Conservation (phyloP, 2,888 invertebrate species). For the Tenthredo distinguenda region DNA sequence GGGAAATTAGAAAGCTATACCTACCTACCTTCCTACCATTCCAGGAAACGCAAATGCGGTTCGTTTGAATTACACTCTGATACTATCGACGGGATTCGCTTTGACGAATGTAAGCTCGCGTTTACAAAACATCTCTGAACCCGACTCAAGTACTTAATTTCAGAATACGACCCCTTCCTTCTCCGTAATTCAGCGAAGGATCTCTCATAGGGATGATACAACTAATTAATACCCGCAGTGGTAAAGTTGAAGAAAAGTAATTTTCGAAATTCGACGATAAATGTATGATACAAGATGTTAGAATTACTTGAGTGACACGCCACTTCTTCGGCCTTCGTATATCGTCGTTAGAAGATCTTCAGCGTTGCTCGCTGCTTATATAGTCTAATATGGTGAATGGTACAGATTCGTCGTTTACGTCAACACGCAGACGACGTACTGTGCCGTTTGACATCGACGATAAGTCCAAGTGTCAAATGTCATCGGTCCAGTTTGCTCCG, state of each 20-base stretch:
- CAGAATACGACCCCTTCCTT: neutral
- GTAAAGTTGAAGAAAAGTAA: neutral
- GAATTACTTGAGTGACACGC: neutral
- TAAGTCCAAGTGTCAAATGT: slow-evolving; percentile 50
- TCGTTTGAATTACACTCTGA: slow-evolving; percentile 20
- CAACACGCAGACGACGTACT: slow-evolving; percentile 35
- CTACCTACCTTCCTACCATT: neutral
- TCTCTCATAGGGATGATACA: neutral
- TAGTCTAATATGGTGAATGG: neutral
- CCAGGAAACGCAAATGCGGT: neutral
- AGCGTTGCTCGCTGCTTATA: neutral
- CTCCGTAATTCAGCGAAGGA: neutral
- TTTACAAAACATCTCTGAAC: neutral
- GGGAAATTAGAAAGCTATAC: slow-evolving; percentile 13
- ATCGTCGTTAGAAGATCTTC: neutral
- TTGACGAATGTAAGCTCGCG: neutral
- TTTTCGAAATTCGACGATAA: neutral
- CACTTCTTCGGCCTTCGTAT: neutral
- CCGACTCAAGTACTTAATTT: neutral
- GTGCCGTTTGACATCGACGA: slow-evolving; percentile 40
- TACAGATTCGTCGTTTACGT: slow-evolving; percentile 30
- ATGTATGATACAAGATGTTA: neutral
- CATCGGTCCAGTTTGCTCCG: slow-evolving; percentile 45
- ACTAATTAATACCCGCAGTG: neutral
- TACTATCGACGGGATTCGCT: neutral